Evolutionary conservation across 1,140 invertebrate genomes (phyloP).

Genomic region (Drosophila carrolli): DNA sequence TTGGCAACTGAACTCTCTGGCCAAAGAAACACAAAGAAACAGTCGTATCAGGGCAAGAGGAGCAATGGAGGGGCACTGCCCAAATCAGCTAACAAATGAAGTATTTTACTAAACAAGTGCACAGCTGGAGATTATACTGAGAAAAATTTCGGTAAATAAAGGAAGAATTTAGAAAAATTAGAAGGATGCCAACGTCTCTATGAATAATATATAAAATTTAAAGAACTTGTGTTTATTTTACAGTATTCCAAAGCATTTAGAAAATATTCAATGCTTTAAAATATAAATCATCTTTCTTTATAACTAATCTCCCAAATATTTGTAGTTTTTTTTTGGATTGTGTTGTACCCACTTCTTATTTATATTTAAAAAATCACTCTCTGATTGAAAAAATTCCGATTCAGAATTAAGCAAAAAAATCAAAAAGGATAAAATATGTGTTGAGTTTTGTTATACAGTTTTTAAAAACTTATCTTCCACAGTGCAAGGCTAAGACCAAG

Average conservation of each 20-base stretch:
- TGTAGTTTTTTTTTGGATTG: too few species aligned
- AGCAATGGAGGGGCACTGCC: slow-evolving; percentile 9
- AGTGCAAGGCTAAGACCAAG: slow-evolving; percentile 13
- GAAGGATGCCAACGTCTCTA: too few species aligned
- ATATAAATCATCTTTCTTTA: too few species aligned
- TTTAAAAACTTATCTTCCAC: slow-evolving; percentile 2
- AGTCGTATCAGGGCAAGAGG: background rate
- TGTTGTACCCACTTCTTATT: too few species aligned
- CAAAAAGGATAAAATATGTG: too few species aligned
- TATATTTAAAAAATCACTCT: too few species aligned
- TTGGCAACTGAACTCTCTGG: slow-evolving; percentile 28
- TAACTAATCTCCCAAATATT: too few species aligned
- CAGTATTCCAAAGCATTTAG: too few species aligned
- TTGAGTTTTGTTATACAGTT: too few species aligned
- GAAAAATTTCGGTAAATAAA: background rate
- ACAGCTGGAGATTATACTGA: slow-evolving; percentile 28
- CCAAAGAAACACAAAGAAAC: slow-evolving; percentile 19
- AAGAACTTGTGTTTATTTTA: background rate
- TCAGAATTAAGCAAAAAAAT: too few species aligned
- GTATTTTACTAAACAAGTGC: slow-evolving; percentile 72
- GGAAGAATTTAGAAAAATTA: background rate
- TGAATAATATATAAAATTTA: background rate
- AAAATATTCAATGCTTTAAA: too few species aligned
- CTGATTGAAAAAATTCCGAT: too few species aligned
- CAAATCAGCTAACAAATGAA: slow-evolving; percentile 64